Base-by-base conservation (phyloP, 2,113 vertebrate genomes). In the Mormyrus iriodes region DNA sequence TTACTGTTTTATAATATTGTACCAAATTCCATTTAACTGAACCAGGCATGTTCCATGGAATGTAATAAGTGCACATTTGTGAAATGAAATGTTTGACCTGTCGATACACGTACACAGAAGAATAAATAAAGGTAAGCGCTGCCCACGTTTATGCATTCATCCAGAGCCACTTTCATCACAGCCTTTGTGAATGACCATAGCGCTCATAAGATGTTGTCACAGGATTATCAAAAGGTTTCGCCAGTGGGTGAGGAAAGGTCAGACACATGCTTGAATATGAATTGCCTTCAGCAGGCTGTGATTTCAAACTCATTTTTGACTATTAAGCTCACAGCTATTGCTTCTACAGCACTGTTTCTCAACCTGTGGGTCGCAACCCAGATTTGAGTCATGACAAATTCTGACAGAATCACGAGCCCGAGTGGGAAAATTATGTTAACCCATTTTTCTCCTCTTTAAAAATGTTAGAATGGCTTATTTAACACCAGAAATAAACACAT, bases 1-100 rank as follows among this genome's bases (percentile, higher is more conserved):
- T 89, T 84, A 58, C 85, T 84, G 88, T 87, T 85, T 86, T 86
- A 27, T 51, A 52, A 86, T 86, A 49, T 52, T 86, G 85, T 42
- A 87, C 86, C 10, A 87, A 39, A 42, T 44, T 44, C 35, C 35
- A 87, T 55, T 58, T 46, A 46, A 42, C 73, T 19, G 35, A 79
- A 79, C 31, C 35, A 79, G 73, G 35, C 31, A 39, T 86, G 49
- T 53, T 53, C 35, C 12, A 3, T 42, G 19, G 21, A 46, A 44
- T 4, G 19, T 55, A 87, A 61, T 87, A 44, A 65, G 21, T 19
- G 42, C 53, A 27, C 35, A 61, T 87, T 86, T 61, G 21, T 35
- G n/a, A 86, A 53, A 86, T 86, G 49, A 53, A 86, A 55, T 52
- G 52, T 86, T 51, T 42, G 15, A 79, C 73, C 73, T 79, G 73